Evolutionary conservation across 2,888 invertebrate species (phyloP), one percentile per base, ranked within the genome.

Genomic region (Dryomyza anilis): DNA sequence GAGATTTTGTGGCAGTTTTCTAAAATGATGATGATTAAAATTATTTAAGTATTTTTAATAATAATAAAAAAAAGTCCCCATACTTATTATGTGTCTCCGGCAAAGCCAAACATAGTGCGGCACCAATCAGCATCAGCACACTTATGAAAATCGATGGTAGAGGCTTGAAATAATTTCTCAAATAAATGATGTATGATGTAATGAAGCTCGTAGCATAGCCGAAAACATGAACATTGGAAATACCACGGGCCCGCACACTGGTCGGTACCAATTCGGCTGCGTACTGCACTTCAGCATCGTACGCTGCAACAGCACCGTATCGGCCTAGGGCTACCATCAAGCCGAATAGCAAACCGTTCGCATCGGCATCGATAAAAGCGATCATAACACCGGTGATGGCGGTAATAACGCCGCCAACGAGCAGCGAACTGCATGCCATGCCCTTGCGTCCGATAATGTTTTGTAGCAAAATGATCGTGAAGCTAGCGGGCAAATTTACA

Each of bases 251-350:
- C 25, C 88, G 77, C 1, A 88, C 85, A 43, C 85, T 86, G 1
- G 88, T 87, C 10, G 88, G 88, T 52, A 88, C 86, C 25, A 88
- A 78, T 75, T 88, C 88, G 1, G 88, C 86, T 1, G 87, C 87
- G 71, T 88, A 88, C 75, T 88, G 88, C 21, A 86, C 85, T 21
- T 87, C 86, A 2, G 88, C 87, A 76, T 88, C 88, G 73, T 87
- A 88, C 5, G 87, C 86, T 1, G 87, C 84, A 5, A 86, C 87
- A 7, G 87, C 84, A 8, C 85, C 85, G 48, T 87, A 83, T 16
- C 88, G 81, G 3, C 87, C 85, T 57, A 86, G 72, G 21, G 86
- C 80, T 2, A 85, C 83, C 71, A 87, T 74, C 16, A 76, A 66
- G 1, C 85, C 78, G 33, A 85, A 75, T 3, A 85, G 66, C 2